phyloP scores from a whole-genome alignment of 2,797 vertebrate species.

The Rhincodon typus region DNA sequence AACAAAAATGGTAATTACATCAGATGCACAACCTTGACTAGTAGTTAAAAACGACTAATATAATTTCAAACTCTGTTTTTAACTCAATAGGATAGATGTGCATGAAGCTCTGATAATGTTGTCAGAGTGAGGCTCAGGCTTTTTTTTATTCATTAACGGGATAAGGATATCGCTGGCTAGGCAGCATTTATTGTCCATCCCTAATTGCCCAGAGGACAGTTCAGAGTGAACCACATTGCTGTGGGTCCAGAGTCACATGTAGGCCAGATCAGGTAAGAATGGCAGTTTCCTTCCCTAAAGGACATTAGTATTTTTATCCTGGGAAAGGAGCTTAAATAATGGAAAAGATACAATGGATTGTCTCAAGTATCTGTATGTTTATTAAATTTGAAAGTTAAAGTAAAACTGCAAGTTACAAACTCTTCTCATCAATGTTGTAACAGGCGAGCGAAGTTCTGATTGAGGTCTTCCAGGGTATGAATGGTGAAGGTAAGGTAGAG shows the following conservation, averaged over 20 bases:
- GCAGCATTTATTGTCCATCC: no score
- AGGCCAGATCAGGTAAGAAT: no score
- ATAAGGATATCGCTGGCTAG: no score
- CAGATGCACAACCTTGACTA: background rate
- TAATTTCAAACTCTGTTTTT: background rate
- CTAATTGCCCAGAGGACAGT: no score
- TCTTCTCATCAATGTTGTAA: background rate
- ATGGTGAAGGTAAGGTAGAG: background rate
- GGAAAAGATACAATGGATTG: background rate
- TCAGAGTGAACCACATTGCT: no score
- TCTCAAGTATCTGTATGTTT: background rate
- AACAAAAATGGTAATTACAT: background rate
- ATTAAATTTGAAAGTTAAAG: background rate
- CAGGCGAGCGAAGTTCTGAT: background rate
- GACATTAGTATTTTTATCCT: no score
- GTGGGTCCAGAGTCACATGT: no score
- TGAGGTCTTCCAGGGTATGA: background rate
- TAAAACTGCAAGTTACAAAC: background rate
- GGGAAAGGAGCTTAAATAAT: background rate
- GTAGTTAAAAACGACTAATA: background rate
- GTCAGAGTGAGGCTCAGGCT: background rate
- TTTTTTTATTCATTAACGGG: background rate
- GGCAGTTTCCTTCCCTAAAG: no score
- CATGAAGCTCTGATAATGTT: background rate
- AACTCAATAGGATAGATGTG: background rate